Evolutionary conservation across 2,888 invertebrate species (phyloP), one percentile per base, ranked within the genome.

Genomic region (Aphodius sticticus): DNA sequence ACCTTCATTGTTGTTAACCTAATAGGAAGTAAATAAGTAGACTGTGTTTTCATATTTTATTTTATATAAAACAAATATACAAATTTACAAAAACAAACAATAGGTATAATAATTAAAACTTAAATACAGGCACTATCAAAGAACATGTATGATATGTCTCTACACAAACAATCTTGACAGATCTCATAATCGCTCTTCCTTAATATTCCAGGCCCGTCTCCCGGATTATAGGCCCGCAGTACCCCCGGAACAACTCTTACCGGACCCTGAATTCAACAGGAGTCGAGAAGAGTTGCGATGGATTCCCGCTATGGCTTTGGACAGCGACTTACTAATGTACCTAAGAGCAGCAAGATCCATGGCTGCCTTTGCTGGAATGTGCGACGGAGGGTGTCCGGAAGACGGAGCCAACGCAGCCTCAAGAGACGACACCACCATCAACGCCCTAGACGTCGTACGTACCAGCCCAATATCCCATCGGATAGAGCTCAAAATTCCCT

Each of bases 351-450:
- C 98, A 84, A 94, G 98, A 87, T 98, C 98, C 82, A 98, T 99
- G 96, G 98, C 99, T 88, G 98, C 98, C 81, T 99, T 99, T 91
- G 98, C 98, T 83, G 89, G 98, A 86, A 98, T 99, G 97, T 98
- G 98, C 93, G 98, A 98, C 92, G 98, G 98, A 83, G 98, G 98
- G 80, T 96, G 96, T 84, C 96, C 98, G 78, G 98, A 98, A 90
- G 98, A 99, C 90, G 98, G 98, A 87, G 98, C 97, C 90, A 95
- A 97, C 87, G 98, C 98, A 84, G 99, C 98, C 86, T 97, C 97
- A 87, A 93, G 98, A 88, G 99, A 99, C 91, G 98, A 98, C 90
- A 99, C 98, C 81, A 99, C 99, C 86, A 97, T 98, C 87, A 98
- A 98, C 91, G 99, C 99, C 82, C 93, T 98, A 87, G 97, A 98